These are phyloP conservation scores for Limenitis camilla DNA, from an alignment of 2,888 invertebrate genomes.

Conservation along the genomic window DNA sequence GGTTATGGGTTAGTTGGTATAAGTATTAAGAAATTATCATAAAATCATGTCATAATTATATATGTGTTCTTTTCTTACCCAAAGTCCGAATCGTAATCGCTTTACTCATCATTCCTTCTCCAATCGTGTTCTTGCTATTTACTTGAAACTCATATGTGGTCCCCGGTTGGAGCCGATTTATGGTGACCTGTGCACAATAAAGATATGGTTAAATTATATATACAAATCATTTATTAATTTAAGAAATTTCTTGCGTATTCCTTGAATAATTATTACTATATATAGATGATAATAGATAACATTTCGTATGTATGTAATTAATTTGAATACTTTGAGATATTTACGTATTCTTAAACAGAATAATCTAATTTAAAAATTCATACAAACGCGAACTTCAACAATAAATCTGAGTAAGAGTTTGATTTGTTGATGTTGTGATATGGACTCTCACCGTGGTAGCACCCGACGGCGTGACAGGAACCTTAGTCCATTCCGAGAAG, in stretches of 20 bases:
- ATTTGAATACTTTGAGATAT: too few species aligned
- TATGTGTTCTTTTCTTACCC: constrained; percentile 75
- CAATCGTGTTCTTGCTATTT: constrained; percentile 93
- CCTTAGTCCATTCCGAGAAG: constrained; percentile 92
- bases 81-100: constrained; percentile 91
- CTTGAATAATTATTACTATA: too few species aligned
- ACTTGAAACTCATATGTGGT: constrained; percentile 97
- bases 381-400: too few species aligned
- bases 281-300: too few species aligned
- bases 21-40: not conserved
- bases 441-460: constrained; percentile 76
- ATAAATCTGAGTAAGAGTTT: too few species aligned
- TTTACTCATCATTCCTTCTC: constrained; percentile 97
- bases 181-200: constrained; percentile 85
- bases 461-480: constrained; percentile 93
- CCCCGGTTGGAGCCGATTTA: constrained; percentile 91
- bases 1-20: not conserved
- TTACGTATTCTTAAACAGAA: too few species aligned
- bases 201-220: not conserved
- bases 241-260: not conserved
- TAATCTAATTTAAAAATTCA: too few species aligned
- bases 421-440: not conserved
- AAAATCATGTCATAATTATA: not conserved
- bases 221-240: not conserved
- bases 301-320: too few species aligned